Percentiles rank a stretch among this genome's conserved stretches.
phyloP scores from a whole-genome alignment of 2,113 vertebrate genomes.

The Dicrurus megarhynchus region DNA sequence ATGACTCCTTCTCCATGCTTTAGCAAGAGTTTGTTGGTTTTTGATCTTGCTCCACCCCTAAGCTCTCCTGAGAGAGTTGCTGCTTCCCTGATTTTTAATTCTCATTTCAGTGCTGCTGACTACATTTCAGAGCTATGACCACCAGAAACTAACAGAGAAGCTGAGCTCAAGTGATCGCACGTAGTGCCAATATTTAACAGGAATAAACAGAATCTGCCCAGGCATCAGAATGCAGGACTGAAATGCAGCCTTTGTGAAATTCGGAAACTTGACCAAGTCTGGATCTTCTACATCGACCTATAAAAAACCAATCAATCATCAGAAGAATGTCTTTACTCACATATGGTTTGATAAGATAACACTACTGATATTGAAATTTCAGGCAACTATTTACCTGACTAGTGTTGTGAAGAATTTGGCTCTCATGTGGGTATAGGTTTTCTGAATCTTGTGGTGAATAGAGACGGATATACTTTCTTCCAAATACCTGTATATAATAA shows the following conservation, averaged over 20 bases:
- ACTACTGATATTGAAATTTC: background rate
- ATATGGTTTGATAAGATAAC: background rate
- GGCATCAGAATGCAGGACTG: slow-evolving; percentile 86
- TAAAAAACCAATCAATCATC: background rate
- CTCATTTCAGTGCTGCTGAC: background rate
- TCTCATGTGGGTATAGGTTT: slow-evolving; percentile 88
- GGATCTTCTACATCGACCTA: slow-evolving; percentile 93
- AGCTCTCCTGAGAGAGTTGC: background rate
- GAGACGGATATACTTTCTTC: slow-evolving; percentile 90
- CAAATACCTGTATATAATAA: slow-evolving; percentile 80
- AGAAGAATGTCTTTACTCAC: background rate
- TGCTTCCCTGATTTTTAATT: background rate
- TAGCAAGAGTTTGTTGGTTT: background rate
- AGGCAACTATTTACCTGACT: slow-evolving; percentile 83
- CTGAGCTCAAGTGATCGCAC: slow-evolving; percentile 88
- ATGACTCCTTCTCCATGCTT: background rate
- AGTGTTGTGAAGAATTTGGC: slow-evolving; percentile 90
- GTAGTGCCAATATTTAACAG: slow-evolving; percentile 89
- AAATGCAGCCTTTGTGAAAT: slow-evolving; percentile 80
- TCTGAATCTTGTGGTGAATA: slow-evolving; percentile 83
- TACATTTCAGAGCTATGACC: slow-evolving; percentile 78
- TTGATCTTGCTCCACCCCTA: background rate
- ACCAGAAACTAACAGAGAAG: slow-evolving; percentile 98
- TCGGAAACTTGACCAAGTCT: slow-evolving; percentile 80
- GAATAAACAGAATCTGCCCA: slow-evolving; percentile 93